Conservation (phyloP, 2,888 invertebrate species). For the Netelia fuscicornis region DNA sequence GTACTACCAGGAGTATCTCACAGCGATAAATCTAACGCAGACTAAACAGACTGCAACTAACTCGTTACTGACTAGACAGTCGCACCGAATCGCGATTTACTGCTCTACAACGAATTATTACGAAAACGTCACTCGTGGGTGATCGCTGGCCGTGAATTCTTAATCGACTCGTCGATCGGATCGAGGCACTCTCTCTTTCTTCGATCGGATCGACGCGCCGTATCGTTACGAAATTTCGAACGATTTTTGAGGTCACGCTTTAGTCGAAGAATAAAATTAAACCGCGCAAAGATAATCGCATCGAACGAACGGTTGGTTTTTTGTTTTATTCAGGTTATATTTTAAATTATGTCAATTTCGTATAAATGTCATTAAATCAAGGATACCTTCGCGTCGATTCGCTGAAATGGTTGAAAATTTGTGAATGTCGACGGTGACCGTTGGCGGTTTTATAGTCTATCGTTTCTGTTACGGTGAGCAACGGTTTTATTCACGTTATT, state of each 20-base stretch:
- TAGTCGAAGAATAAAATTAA: no score
- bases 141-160: constrained; percentile 57
- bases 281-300: neutral
- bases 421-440: constrained; percentile 11
- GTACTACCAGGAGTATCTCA: neutral
- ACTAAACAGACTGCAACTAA: neutral
- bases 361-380: constrained; percentile 7
- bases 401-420: constrained; percentile 39
- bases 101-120: constrained; percentile 1
- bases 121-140: constrained; percentile 27
- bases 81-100: neutral
- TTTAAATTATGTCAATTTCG: neutral
- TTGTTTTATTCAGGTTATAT: constrained; percentile 39
- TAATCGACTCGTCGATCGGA: constrained; percentile 38
- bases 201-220: constrained; percentile 14
- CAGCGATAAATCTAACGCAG: constrained; percentile 20
- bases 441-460: neutral
- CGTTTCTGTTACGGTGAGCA: constrained; percentile 34
- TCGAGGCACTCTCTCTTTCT: constrained; percentile 25
- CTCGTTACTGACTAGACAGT: constrained; percentile 6
- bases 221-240: constrained; percentile 37
- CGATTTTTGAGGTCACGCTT: constrained; percentile 17
- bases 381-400: constrained; percentile 37
- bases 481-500: constrained; percentile 46
- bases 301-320: neutral